These are phyloP conservation scores for Setipinna tenuifilis DNA, from an alignment of 2,797 vertebrate genomes.

Conservation along the genomic window DNA sequence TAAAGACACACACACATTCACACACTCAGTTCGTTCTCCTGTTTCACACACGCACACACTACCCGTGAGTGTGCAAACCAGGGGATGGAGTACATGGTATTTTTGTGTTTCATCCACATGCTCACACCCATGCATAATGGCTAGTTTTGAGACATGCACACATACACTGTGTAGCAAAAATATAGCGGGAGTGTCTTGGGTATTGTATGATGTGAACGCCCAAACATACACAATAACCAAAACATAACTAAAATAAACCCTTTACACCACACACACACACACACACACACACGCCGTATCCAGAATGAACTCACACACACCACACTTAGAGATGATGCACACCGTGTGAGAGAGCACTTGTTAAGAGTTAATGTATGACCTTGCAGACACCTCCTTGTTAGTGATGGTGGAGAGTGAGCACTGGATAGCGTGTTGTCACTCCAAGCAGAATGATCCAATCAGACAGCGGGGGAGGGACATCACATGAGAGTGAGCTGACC, in stretches of 20 bases:
- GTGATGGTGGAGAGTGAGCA: background rate
- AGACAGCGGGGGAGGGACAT: background rate
- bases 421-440: background rate
- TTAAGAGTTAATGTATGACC: background rate
- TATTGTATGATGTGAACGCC: background rate
- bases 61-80: background rate
- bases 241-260: background rate
- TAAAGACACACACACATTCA: slow-evolving; percentile 28
- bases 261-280: background rate
- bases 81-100: background rate
- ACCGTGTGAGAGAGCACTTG: background rate
- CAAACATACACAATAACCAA: background rate
- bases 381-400: background rate
- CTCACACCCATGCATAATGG: background rate
- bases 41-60: slow-evolving; percentile 6
- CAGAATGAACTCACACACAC: background rate
- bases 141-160: background rate
- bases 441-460: background rate
- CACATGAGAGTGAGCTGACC: background rate
- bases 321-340: background rate
- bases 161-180: background rate
- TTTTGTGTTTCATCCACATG: background rate
- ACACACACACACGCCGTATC: background rate
- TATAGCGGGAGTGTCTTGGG: no score
- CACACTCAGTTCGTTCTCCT: background rate